Evolutionary conservation across 1,140 invertebrate genomes (phyloP).

Genomic region (Pseudoatta argentina): DNA sequence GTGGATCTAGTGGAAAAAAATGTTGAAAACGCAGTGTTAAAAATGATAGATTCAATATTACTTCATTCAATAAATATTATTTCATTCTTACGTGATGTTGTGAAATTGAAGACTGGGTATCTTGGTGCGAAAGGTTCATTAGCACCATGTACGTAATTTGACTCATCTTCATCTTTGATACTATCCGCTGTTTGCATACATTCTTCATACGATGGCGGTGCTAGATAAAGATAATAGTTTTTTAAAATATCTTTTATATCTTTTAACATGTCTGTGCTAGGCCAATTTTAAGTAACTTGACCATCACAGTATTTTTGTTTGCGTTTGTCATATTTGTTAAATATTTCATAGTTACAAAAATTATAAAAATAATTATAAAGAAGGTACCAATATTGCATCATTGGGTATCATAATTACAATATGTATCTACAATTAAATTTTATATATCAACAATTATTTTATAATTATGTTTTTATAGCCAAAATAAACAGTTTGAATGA

Average conservation of each 20-base stretch:
- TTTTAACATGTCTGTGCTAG: background rate
- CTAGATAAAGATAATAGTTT: conserved; percentile 44
- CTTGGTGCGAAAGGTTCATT: conserved; percentile 63
- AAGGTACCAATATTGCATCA: too few relatives aligned
- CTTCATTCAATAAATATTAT: background rate
- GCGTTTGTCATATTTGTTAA: too few relatives aligned
- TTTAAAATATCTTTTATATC: background rate
- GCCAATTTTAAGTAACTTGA: too few relatives aligned
- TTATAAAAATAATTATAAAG: too few relatives aligned
- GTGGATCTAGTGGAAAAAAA: conserved; percentile 5
- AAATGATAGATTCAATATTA: conserved; percentile 1
- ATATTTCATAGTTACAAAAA: too few relatives aligned
- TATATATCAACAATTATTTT: too few relatives aligned
- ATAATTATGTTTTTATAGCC: too few relatives aligned
- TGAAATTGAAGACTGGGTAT: conserved; percentile 71
- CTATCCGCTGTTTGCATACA: conserved; percentile 56
- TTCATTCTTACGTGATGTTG: conserved; percentile 45
- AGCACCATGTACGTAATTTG: conserved; percentile 55
- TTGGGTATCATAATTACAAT: too few relatives aligned
- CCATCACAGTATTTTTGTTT: too few relatives aligned
- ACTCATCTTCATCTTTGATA: conserved; percentile 66
- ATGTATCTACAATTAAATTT: too few relatives aligned
- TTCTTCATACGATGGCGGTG: conserved; percentile 76
- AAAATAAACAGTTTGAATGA: too few relatives aligned
- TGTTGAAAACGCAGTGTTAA: background rate